Percentiles rank a stretch among this genome's conserved stretches.
Conservation (phyloP, 2,888 invertebrate genomes). For the Eupithecia subfuscata region DNA sequence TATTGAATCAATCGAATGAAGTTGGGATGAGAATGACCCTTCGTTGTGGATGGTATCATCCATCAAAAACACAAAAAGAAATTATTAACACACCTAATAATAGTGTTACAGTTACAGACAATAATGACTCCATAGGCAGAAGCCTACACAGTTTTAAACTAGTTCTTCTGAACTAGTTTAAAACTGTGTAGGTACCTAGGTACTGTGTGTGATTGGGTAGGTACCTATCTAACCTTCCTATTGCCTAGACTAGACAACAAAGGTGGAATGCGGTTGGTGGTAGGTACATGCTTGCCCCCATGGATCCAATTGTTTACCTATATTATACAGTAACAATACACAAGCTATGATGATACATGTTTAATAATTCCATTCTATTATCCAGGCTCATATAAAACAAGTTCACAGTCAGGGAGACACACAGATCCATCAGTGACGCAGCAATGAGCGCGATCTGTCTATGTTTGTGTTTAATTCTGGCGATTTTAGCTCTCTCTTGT, state of each 20-base stretch:
- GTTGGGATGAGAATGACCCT: neutral
- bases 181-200: no score
- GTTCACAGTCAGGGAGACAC: slow-evolving; percentile 77
- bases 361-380: neutral
- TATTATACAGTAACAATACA: neutral
- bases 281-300: neutral
- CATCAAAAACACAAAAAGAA: neutral
- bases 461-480: slow-evolving; percentile 51
- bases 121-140: no score
- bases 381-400: slow-evolving; percentile 79
- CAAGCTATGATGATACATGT: slow-evolving; percentile 2
- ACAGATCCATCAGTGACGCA: slow-evolving; percentile 57
- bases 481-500: slow-evolving; percentile 55
- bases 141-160: no score
- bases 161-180: no score
- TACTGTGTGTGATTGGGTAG: no score
- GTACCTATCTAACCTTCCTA: neutral
- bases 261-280: neutral
- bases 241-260: neutral
- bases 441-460: slow-evolving; percentile 63
- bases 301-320: neutral
- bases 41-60: no score
- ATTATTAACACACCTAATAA: neutral
- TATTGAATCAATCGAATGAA: neutral
- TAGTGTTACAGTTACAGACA: neutral